These are phyloP conservation scores for Notodonta ziczac DNA, from an alignment of 2,888 invertebrate species.

Conservation along the genomic window DNA sequence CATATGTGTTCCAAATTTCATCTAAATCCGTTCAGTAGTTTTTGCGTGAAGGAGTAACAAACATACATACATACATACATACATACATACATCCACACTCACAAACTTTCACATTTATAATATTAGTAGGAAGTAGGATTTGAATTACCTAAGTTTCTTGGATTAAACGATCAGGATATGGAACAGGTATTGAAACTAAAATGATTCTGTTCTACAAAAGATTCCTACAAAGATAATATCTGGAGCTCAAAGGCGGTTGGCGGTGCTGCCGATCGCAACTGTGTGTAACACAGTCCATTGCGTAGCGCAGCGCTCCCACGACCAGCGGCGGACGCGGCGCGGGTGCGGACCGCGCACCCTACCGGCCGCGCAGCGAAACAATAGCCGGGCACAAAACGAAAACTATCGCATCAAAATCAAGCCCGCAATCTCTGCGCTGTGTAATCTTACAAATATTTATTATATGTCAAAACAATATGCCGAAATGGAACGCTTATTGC, in stretches of 20 bases:
- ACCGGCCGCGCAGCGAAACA: slow-evolving; percentile 53
- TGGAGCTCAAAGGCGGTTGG: slow-evolving; percentile 50
- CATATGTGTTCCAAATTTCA: no score
- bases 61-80: no score
- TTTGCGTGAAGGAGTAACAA: no score
- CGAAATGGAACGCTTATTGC: slow-evolving; percentile 82
- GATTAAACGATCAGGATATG: no score
- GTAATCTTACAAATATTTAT: slow-evolving; percentile 83
- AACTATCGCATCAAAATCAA: slow-evolving; percentile 72
- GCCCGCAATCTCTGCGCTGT: slow-evolving; percentile 68
- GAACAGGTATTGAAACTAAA: not conserved
- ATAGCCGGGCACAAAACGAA: slow-evolving; percentile 62
- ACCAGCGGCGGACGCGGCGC: slow-evolving; percentile 21
- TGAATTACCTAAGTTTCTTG: no score
- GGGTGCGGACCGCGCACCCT: slow-evolving; percentile 41
- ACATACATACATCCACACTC: no score
- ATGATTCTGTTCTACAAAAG: not conserved
- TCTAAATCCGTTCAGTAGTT: no score
- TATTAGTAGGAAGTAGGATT: no score
- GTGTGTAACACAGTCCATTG: slow-evolving; percentile 75
- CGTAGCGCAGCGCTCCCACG: slow-evolving; percentile 43
- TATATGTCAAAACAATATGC: slow-evolving; percentile 85
- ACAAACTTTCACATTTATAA: no score
- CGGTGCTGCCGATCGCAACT: slow-evolving; percentile 70
- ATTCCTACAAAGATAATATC: slow-evolving; percentile 14